Evolutionary conservation across 2,888 invertebrate genomes (phyloP).

Genomic region (Drosophila robusta): DNA sequence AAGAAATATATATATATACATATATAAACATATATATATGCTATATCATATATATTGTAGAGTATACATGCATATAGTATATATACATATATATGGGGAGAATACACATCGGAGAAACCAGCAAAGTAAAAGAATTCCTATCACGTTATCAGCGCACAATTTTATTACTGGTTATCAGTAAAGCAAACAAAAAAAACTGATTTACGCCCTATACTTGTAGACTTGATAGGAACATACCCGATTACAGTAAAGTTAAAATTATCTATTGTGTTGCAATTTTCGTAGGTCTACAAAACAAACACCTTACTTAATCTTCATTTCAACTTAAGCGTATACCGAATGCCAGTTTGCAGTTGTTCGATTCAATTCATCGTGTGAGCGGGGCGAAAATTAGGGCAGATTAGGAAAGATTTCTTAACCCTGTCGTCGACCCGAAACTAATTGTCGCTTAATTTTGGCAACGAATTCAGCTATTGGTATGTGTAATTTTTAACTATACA

Average conservation of each 20-base stretch:
- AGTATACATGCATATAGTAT: too few relatives aligned
- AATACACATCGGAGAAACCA: slow-evolving; percentile 7
- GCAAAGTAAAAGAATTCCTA: slow-evolving; percentile 33
- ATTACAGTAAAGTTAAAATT: slow-evolving; percentile 37
- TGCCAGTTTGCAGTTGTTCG: neutral
- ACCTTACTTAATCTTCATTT: neutral
- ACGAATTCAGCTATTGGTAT: too few relatives aligned
- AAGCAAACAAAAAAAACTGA: slow-evolving; percentile 45
- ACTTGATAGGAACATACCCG: slow-evolving; percentile 38
- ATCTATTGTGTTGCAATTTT: slow-evolving; percentile 35
- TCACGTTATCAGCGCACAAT: slow-evolving; percentile 42
- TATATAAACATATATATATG: too few relatives aligned
- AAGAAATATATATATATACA: too few relatives aligned
- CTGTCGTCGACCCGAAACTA: too few relatives aligned
- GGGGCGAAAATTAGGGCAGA: neutral
- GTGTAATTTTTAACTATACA: too few relatives aligned
- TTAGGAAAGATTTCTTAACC: too few relatives aligned
- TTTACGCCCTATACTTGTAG: slow-evolving; percentile 45
- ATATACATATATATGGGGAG: neutral
- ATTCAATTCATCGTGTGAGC: neutral
- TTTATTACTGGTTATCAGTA: slow-evolving; percentile 47
- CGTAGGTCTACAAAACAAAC: neutral
- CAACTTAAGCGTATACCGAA: neutral
- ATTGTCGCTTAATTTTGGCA: too few relatives aligned
- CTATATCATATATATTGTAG: too few relatives aligned